Base-by-base conservation (phyloP, 2,888 invertebrate genomes). In the Teleiodes luculella region DNA sequence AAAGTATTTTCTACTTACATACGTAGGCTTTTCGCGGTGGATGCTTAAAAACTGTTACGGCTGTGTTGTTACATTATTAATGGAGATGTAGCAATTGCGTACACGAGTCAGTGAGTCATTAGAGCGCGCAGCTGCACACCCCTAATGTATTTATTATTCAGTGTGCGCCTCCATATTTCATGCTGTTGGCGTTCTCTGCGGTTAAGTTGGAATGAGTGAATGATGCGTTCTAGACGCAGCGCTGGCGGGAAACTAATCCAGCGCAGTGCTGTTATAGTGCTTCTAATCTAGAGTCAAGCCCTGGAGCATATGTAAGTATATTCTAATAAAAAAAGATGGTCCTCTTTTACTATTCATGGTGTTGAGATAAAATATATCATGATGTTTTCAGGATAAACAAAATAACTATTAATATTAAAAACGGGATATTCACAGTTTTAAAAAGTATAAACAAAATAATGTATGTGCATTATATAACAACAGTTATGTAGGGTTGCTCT, bases 81-180 rank as follows among this genome's bases (percentile, higher is more conserved):
- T 16, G 39, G 39, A 16, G 11, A 10, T 11, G 20, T 41, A 20
- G 39, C 39, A 18, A 41, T 41, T 41, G 20, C 39, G 18, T 41
- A 41, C 39, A 18, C 39, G 20, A 20, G 10, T 35, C 35, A 48
- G 35, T 48, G 48, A 48, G 48, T 48, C 35, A 24, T 47, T 47
- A 48, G n/a, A 13, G 10, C 11, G 24, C 48, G 14, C 55, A 35
- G 33, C 20, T 37, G 50, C 30, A 50, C 50, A 50, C 28, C 50
- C 50, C 50, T 50, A 50, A 30, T 65, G 68, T 76, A 75, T 79
- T 79, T 78, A 79, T 79, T 80, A 80, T 82, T 80, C 80, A 78
- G 66, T 66, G 67, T 65, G 71, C 68, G 61, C 67, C 65, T 76
- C 70, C 75, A 76, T 76, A 74, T 72, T 76, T 74, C 72, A 74